Base-by-base conservation (phyloP, 2,113 vertebrate species). In the Daubentonia madagascariensis region DNA sequence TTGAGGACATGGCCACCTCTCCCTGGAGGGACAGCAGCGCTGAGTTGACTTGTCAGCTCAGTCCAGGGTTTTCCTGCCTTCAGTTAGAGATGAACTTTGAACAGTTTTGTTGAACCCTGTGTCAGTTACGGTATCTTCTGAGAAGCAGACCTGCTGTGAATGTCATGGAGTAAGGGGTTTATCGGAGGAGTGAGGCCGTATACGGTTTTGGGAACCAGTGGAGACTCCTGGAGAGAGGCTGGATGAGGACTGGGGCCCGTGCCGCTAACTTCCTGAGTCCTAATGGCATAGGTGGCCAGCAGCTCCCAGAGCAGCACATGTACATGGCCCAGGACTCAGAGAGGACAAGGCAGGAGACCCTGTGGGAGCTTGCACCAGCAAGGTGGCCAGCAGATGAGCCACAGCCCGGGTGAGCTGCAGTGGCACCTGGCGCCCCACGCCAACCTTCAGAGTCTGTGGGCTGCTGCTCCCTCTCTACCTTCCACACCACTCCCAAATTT, bases 351-450 rank as follows among this genome's bases (percentile, higher is more conserved):
- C 12, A 61, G 8, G 52, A 72, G 67, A 7, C 8, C 65, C 32
- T 6, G 67, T 4, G 0, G 54, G 68, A 30, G 32, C 73, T 30
- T 61, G 25, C 28, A 23, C 59, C 59, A 61, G 59, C 61, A 63
- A 63, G 28, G 61, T 63, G 25, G 30, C 86, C 13, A 4, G 40
- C 70, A 17, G 6, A 7, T 1, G 23, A 0, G 70, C 2, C 3
- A 37, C 17, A 75, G 40, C 72, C 25, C 9, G 18, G 0, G 1
- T 8, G 25, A 13, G 43, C 67, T 22, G 4, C 20, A 2, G 37
- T 7, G 0, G 12, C 2, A 4, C 67, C 78, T 6, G 28, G 5
- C 1, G 12, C 43, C 45, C 32, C 1, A 0, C 2, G 0, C 48
- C 0, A 8, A 8, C 86, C 57, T 65, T 18, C 37, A 11, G 30